These are phyloP conservation scores for Scartelaos histophorus DNA, from an alignment of 2,113 vertebrate genomes.

Conservation along the genomic window DNA sequence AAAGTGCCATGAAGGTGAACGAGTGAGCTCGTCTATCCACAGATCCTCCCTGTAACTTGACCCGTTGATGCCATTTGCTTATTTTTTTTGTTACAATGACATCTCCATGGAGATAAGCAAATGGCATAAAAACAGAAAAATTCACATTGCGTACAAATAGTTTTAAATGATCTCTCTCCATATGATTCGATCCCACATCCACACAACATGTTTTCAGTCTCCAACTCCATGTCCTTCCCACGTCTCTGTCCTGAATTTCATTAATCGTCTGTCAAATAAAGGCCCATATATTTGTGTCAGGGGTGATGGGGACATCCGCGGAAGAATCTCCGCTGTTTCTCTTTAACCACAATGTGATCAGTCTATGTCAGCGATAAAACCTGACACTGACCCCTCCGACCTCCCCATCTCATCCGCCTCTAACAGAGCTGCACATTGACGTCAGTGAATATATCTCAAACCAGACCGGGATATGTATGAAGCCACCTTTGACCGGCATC, in stretches of 20 bases:
- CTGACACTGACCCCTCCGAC: slow-evolving; percentile 23
- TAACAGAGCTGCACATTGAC: slow-evolving; percentile 34
- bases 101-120: too few species aligned
- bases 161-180: too few species aligned
- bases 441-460: slow-evolving; percentile 12
- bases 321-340: not conserved
- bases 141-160: too few species aligned
- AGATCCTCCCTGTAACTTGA: too few species aligned
- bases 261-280: not conserved
- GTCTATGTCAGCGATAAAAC: slow-evolving; percentile 31
- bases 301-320: not conserved
- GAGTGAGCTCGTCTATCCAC: too few species aligned
- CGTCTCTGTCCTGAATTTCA: not conserved
- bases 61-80: too few species aligned
- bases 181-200: too few species aligned
- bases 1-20: too few species aligned
- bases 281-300: not conserved
- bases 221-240: not conserved
- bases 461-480: slow-evolving; percentile 27
- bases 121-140: too few species aligned
- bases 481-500: slow-evolving; percentile 51
- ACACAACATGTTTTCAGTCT: not conserved
- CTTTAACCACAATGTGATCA: slow-evolving; percentile 14
- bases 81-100: too few species aligned
- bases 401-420: slow-evolving; percentile 30